These are phyloP conservation scores for Temnothorax unifasciatus DNA, from an alignment of 2,888 invertebrate species.

Conservation along the genomic window DNA sequence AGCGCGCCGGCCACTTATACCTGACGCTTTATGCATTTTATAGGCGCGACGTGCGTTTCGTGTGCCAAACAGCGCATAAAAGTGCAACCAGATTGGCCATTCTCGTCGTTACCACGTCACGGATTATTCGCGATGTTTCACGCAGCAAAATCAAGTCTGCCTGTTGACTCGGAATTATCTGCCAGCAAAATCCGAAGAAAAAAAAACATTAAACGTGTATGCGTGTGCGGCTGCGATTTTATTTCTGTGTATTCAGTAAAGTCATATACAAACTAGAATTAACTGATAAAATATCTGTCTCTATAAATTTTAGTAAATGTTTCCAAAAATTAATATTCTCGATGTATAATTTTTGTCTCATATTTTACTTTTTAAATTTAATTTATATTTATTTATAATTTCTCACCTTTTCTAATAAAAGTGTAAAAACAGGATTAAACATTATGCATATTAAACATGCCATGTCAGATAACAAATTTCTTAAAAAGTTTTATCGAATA, in stretches of 20 bases:
- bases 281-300: not conserved
- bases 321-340: not conserved
- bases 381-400: not conserved
- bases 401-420: not conserved
- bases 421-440: not conserved
- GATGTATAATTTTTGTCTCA: not conserved
- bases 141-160: slow-evolving; percentile 51
- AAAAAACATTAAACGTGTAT: not conserved
- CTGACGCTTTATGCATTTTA: slow-evolving; percentile 79
- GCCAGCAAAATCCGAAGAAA: slow-evolving; percentile 18
- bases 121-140: slow-evolving; percentile 72
- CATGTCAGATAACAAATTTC: not conserved
- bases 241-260: not conserved
- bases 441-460: not conserved
- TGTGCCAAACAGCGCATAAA: slow-evolving; percentile 78
- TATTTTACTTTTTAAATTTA: not conserved
- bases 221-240: not conserved
- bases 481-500: not conserved
- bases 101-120: slow-evolving; percentile 71
- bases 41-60: slow-evolving; percentile 78
- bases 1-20: slow-evolving; percentile 76
- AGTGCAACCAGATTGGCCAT: slow-evolving; percentile 77
- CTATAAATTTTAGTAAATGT: not conserved
- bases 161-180: slow-evolving; percentile 49
- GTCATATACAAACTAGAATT: not conserved